A percentile compares a stretch with the other conserved stretches of the same genome.
These are phyloP conservation scores for Clitarchus hookeri DNA, from an alignment of 2,888 invertebrate species.

Conservation along the genomic window DNA sequence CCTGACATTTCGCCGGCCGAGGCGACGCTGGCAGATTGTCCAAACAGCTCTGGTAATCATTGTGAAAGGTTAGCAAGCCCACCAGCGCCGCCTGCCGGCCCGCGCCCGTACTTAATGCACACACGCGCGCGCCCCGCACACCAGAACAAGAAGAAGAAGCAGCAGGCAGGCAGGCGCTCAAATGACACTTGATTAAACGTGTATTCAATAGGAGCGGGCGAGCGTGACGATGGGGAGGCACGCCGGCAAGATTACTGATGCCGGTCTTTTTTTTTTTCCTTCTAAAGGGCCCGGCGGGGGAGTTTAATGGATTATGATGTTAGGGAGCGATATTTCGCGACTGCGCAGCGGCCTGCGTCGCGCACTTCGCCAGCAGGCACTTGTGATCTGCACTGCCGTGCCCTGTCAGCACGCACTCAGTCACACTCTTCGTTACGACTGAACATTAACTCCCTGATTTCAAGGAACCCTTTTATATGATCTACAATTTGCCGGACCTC, in stretches of 20 bases:
- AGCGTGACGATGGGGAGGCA: slow-evolving; percentile 28
- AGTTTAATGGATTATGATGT: slow-evolving; percentile 24
- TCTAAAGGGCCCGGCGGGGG: not conserved
- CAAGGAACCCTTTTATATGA: too few species aligned
- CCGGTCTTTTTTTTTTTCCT: not conserved
- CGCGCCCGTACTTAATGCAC: slow-evolving; percentile 37
- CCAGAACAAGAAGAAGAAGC: slow-evolving; percentile 27
- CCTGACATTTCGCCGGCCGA: not conserved
- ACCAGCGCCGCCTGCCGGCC: slow-evolving; percentile 32
- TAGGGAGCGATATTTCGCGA: not conserved
- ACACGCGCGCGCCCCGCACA: slow-evolving; percentile 26
- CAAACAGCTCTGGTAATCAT: slow-evolving; percentile 44
- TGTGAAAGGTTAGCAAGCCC: slow-evolving; percentile 41
- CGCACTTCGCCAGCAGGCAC: too few species aligned
- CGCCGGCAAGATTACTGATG: not conserved
- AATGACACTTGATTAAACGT: slow-evolving; percentile 50
- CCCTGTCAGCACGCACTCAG: too few species aligned
- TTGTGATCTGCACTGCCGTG: too few species aligned
- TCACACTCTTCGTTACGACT: too few species aligned
- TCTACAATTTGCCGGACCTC: too few species aligned
- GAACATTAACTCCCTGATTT: too few species aligned
- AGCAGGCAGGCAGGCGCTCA: slow-evolving; percentile 43
- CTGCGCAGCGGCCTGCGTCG: too few species aligned
- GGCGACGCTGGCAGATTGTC: slow-evolving; percentile 34
- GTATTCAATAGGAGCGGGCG: slow-evolving; percentile 45